Percentiles rank a stretch among this genome's conserved stretches.
phyloP scores from a whole-genome alignment of 2,113 vertebrate genomes.

The Candoia aspera region DNA sequence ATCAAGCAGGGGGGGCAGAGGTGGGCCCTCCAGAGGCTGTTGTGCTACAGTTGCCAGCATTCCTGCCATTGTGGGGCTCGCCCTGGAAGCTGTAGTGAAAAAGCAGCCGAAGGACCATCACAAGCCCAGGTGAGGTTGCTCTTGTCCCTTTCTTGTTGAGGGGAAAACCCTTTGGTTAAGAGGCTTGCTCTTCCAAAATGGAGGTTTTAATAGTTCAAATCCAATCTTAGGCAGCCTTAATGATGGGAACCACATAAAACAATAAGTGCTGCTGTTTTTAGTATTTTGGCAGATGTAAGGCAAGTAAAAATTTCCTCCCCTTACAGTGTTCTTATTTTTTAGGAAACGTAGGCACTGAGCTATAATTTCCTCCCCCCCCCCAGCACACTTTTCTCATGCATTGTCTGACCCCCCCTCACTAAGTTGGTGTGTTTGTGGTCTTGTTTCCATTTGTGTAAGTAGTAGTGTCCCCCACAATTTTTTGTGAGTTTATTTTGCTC shows the following conservation, averaged over 20 bases:
- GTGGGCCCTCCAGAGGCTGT: too few relatives aligned
- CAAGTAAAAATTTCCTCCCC: neutral
- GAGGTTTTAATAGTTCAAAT: neutral
- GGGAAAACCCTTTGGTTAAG: neutral
- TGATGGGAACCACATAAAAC: neutral
- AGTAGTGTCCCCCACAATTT: neutral
- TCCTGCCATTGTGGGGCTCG: neutral
- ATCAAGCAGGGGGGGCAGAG: too few relatives aligned
- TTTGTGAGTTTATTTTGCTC: neutral
- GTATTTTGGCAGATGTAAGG: neutral
- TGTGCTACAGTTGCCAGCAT: too few relatives aligned
- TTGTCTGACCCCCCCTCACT: neutral
- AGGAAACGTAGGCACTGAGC: neutral
- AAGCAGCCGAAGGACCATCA: neutral
- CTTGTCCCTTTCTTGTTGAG: neutral
- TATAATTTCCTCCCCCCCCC: neutral
- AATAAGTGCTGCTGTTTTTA: neutral
- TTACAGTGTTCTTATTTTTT: neutral
- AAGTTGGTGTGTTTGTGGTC: neutral
- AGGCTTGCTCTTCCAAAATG: neutral
- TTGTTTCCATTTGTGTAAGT: neutral
- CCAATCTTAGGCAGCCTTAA: neutral
- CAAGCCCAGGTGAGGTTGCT: neutral
- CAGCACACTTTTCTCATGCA: neutral
- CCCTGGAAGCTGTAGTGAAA: neutral